These are phyloP conservation scores for Chelonia mydas DNA, from an alignment of 2,797 vertebrate species.

Conservation along the genomic window DNA sequence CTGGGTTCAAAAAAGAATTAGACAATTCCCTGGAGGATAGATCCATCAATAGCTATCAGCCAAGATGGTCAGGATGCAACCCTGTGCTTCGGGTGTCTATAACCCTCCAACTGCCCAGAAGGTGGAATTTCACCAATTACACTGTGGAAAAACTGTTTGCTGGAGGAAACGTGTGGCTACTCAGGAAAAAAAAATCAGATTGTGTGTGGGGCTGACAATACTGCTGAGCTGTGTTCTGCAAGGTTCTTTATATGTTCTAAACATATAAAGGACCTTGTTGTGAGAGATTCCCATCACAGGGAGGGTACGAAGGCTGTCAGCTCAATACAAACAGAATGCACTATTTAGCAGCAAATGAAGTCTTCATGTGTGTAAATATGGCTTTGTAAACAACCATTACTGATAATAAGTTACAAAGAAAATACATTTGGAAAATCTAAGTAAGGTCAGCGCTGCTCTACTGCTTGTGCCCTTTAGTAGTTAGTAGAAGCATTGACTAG, in stretches of 20 bases:
- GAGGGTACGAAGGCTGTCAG: background rate
- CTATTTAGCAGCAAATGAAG: background rate
- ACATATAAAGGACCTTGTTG: background rate
- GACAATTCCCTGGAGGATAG: too few species aligned
- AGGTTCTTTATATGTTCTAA: too few species aligned
- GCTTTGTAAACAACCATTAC: rapidly evolving
- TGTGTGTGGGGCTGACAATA: background rate
- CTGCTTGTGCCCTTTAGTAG: background rate
- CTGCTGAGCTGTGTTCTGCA: background rate
- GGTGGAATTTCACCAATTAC: background rate
- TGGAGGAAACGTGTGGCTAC: background rate
- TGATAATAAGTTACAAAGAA: background rate
- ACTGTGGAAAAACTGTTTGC: background rate
- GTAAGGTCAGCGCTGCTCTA: background rate
- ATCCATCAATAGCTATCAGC: background rate
- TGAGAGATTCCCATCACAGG: background rate
- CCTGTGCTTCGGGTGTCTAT: background rate
- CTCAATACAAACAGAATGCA: background rate
- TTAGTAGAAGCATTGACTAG: background rate
- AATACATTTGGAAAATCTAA: background rate
- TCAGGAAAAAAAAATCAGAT: background rate
- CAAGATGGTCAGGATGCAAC: background rate
- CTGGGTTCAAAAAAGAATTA: background rate
- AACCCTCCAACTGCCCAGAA: background rate
- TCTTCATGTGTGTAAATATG: background rate